Evolutionary conservation across 2,113 vertebrate species (phyloP).

Genomic region (Syrmaticus mikado): DNA sequence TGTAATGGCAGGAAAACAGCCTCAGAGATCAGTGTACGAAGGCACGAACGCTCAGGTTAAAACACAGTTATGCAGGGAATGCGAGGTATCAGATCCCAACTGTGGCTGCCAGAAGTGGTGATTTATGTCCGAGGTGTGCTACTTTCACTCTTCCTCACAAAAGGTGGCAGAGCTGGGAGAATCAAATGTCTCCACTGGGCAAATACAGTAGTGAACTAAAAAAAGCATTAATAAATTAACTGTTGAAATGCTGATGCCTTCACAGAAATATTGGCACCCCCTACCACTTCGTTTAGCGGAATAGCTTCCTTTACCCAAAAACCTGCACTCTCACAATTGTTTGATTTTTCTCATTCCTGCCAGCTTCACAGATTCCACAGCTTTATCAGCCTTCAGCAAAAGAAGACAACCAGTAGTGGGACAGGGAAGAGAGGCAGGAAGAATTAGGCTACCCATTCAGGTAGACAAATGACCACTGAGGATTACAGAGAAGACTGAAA

Average conservation of each 20-base stretch:
- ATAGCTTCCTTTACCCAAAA: neutral
- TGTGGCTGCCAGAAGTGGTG: neutral
- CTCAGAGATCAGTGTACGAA: neutral
- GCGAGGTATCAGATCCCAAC: neutral
- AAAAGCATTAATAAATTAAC: neutral
- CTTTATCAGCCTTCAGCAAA: neutral
- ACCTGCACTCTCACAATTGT: neutral
- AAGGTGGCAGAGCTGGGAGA: neutral
- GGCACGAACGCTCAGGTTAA: neutral
- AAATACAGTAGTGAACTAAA: neutral
- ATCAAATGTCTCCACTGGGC: neutral
- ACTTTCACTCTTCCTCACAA: neutral
- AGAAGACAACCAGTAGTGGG: neutral
- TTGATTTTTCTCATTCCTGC: neutral
- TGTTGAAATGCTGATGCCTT: neutral
- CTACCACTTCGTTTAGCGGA: neutral
- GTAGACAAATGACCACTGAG: neutral
- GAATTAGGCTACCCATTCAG: neutral
- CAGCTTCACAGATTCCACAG: neutral
- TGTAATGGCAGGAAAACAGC: neutral
- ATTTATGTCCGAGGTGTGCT: neutral
- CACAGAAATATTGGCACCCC: neutral
- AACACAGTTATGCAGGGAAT: neutral
- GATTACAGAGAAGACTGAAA: neutral
- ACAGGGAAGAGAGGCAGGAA: neutral